phyloP scores from a whole-genome alignment of 1,140 invertebrate genomes.

The Acromyrmex heyeri region DNA sequence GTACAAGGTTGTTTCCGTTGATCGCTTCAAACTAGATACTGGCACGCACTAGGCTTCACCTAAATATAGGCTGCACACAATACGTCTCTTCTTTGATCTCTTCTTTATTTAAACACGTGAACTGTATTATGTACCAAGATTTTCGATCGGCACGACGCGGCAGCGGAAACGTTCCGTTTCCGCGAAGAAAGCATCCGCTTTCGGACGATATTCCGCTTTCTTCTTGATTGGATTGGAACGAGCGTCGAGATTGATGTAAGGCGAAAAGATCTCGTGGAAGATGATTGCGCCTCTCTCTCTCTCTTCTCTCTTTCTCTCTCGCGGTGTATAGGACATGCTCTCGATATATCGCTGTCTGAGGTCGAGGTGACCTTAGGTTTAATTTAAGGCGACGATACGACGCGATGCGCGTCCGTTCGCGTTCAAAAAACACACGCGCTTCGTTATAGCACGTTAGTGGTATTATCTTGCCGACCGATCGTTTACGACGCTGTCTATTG shows the following conservation, averaged over 20 bases:
- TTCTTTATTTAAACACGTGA: neutral
- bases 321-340: slow-evolving; percentile 29
- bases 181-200: neutral
- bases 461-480: slow-evolving; percentile 47
- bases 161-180: neutral
- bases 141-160: neutral
- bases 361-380: slow-evolving; percentile 58
- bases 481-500: slow-evolving; percentile 32
- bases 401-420: slow-evolving; percentile 10
- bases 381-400: slow-evolving; percentile 54
- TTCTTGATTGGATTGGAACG: neutral
- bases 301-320: neutral
- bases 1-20: neutral
- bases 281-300: neutral
- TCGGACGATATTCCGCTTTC: neutral
- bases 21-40: slow-evolving; percentile 12
- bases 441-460: slow-evolving; percentile 7
- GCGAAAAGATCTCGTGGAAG: neutral
- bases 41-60: neutral
- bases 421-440: slow-evolving; percentile 19
- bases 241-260: slow-evolving; percentile 13
- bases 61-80: slow-evolving; percentile 5
- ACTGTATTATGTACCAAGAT: neutral
- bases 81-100: neutral
- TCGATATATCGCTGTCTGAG: slow-evolving; percentile 49